These are phyloP conservation scores for Geotrupes spiniger DNA, from an alignment of 2,888 invertebrate genomes.

Conservation along the genomic window DNA sequence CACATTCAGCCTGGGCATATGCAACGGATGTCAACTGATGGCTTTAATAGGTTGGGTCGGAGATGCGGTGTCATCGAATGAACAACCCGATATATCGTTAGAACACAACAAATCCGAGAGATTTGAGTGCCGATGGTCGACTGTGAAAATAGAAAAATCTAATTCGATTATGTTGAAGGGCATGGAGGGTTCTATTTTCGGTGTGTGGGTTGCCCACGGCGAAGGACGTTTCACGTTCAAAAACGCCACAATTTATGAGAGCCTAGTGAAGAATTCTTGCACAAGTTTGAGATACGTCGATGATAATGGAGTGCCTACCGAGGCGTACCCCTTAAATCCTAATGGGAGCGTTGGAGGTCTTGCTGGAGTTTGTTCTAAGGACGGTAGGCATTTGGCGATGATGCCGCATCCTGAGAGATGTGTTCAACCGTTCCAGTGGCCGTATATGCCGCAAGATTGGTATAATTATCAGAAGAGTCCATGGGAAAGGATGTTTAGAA, in stretches of 20 bases:
- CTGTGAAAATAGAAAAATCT: conserved; percentile 59
- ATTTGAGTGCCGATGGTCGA: conserved; percentile 69
- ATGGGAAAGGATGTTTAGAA: conserved; percentile 89
- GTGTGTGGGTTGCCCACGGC: conserved; percentile 95
- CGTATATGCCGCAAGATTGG: conserved; percentile 61
- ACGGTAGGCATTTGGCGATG: conserved; percentile 94
- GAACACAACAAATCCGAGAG: conserved; percentile 87
- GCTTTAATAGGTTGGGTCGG: conserved; percentile 90
- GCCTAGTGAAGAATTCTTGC: conserved; percentile 59
- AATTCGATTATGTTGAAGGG: conserved; percentile 81
- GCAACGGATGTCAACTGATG: conserved; percentile 98
- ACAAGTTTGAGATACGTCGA: conserved; percentile 79
- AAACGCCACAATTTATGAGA: conserved; percentile 50
- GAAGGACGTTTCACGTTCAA: conserved; percentile 79
- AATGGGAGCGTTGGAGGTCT: conserved; percentile 85
- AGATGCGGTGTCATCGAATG: conserved; percentile 42
- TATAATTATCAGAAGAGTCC: conserved; percentile 65
- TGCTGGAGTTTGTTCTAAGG: conserved; percentile 83
- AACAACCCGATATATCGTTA: conserved; percentile 63
- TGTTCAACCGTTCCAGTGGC: conserved; percentile 87
- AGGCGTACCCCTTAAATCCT: conserved; percentile 90
- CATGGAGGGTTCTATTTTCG: conserved; percentile 88
- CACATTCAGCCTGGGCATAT: conserved; percentile 96
- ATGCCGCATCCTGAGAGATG: conserved; percentile 99
- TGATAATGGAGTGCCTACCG: conserved; percentile 71